These are phyloP conservation scores for Ceratotherium simum DNA, from an alignment of 2,113 vertebrate genomes.

Conservation along the genomic window DNA sequence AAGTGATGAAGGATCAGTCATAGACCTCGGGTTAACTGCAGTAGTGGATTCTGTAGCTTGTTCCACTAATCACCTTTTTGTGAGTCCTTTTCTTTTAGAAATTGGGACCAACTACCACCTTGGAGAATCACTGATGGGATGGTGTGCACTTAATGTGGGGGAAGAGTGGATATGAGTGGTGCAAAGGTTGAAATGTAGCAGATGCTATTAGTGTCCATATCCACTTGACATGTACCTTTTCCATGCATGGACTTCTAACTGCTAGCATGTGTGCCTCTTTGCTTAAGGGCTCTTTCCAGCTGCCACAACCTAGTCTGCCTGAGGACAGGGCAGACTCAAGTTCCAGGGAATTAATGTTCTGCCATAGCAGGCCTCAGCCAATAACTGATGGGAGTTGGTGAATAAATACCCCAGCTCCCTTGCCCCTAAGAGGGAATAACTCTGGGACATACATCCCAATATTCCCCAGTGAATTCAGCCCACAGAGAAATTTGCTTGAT, in stretches of 20 bases:
- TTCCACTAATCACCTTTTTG: not conserved
- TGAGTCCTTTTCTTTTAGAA: not conserved
- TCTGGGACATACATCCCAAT: not conserved
- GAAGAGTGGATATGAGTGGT: not conserved
- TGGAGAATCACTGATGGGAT: not conserved
- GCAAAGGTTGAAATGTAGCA: not conserved
- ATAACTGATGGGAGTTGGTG: not conserved
- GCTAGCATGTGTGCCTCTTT: not conserved
- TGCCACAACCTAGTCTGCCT: not conserved
- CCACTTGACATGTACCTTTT: not conserved
- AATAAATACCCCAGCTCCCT: not conserved
- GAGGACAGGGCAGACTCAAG: not conserved
- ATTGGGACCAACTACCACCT: not conserved
- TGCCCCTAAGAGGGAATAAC: not conserved
- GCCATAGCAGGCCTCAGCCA: not conserved
- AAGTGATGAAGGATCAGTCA: not conserved
- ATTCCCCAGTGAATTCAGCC: not conserved
- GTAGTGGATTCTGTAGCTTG: not conserved
- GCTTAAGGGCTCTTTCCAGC: not conserved
- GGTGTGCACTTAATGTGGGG: not conserved
- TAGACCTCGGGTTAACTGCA: not conserved
- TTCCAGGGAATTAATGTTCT: not conserved
- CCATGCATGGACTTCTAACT: not conserved
- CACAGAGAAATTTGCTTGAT: not conserved
- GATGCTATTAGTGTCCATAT: not conserved